A percentile compares a stretch with the other conserved stretches of the same genome.
Conservation (phyloP, 2,113 vertebrate genomes). For the Percina caprodes region DNA sequence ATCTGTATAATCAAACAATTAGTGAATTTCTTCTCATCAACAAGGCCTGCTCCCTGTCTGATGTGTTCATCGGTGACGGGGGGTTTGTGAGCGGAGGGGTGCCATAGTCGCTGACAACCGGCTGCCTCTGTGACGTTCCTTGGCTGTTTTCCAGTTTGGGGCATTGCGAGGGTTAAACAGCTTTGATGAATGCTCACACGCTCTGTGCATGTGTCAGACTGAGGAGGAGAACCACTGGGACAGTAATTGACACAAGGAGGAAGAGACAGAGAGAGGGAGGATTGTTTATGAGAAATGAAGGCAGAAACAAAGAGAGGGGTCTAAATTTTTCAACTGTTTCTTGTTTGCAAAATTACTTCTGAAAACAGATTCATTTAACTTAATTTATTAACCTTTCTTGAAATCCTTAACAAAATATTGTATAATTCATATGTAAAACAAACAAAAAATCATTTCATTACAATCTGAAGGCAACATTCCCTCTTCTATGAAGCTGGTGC, state of each 20-base stretch:
- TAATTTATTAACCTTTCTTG: too few relatives aligned
- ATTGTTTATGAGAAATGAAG: constrained; percentile 54
- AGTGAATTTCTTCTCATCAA: constrained; percentile 95
- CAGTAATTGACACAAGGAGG: constrained; percentile 57
- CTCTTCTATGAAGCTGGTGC: background rate
- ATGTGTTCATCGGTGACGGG: constrained; percentile 81
- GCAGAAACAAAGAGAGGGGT: constrained; percentile 43
- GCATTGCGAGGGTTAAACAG: constrained; percentile 68
- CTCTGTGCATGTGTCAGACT: constrained; percentile 68
- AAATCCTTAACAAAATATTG: constrained; percentile 16
- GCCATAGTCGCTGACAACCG: constrained; percentile 56
- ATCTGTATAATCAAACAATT: constrained; percentile 99
- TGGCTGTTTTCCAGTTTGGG: constrained; percentile 74
- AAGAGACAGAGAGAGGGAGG: constrained; percentile 14
- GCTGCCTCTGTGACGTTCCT: constrained; percentile 64
- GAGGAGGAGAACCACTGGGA: constrained; percentile 66
- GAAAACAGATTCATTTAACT: constrained; percentile 61
- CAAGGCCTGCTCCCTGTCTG: constrained; percentile 88
- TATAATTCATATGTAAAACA: constrained; percentile 1
- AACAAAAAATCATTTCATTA: background rate
- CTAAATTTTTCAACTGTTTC: constrained; percentile 55
- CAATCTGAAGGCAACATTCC: background rate
- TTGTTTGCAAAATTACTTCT: constrained; percentile 44
- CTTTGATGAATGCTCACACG: constrained; percentile 71
- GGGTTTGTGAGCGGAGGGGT: constrained; percentile 28